A percentile compares a stretch with the other conserved stretches of the same genome.
phyloP scores from a whole-genome alignment of 2,888 invertebrate species.

The Microdon myrmicae region DNA sequence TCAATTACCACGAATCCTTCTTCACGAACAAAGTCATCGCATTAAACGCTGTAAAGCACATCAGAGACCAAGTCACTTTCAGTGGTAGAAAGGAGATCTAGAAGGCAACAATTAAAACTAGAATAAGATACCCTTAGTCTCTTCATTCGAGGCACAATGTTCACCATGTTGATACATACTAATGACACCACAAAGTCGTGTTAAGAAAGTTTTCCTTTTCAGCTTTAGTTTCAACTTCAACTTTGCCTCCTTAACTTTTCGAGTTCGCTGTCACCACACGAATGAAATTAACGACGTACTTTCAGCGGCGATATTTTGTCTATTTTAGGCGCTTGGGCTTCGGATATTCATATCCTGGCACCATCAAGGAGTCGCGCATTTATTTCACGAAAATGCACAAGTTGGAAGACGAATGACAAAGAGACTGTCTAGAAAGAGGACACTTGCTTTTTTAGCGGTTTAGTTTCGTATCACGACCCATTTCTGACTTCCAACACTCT shows the following conservation, averaged over 20 bases:
- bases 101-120: slow-evolving; percentile 37
- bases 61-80: slow-evolving; percentile 8
- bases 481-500: too few relatives aligned
- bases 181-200: slow-evolving; percentile 46
- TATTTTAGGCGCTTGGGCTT: slow-evolving; percentile 37
- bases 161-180: slow-evolving; percentile 36
- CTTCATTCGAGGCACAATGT: background rate
- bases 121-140: slow-evolving; percentile 26
- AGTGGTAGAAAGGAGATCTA: background rate
- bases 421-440: too few relatives aligned
- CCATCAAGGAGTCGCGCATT: slow-evolving; percentile 30
- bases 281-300: slow-evolving; percentile 44
- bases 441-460: too few relatives aligned
- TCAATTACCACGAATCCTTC: too few relatives aligned
- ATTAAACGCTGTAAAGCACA: slow-evolving; percentile 25
- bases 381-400: slow-evolving; percentile 18
- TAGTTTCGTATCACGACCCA: too few relatives aligned
- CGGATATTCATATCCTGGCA: slow-evolving; percentile 38
- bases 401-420: background rate
- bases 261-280: slow-evolving; percentile 15
- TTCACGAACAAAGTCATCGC: slow-evolving; percentile 9
- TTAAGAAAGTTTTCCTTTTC: slow-evolving; percentile 29
- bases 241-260: slow-evolving; percentile 12
- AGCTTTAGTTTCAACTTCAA: slow-evolving; percentile 8
- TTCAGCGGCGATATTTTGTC: slow-evolving; percentile 41